A percentile compares a stretch with the other conserved stretches of the same genome.
Evolutionary conservation across 2,888 invertebrate genomes (phyloP).

Genomic region (Acrobasis suavella): DNA sequence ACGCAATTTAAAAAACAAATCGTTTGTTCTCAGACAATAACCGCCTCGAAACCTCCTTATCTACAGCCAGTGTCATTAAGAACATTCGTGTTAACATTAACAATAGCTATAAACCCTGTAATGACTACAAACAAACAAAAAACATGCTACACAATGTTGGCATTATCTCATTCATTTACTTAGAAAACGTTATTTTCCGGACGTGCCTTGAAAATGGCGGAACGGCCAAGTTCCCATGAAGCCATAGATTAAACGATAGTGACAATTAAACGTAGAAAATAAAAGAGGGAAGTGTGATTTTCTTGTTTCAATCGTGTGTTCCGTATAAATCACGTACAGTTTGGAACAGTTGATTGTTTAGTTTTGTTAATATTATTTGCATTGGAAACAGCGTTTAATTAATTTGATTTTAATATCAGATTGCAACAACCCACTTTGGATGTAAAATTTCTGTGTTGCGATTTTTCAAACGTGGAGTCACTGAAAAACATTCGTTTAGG

Average conservation of each 20-base stretch:
- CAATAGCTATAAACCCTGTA: slow-evolving; percentile 61
- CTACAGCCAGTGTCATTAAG: slow-evolving; percentile 56
- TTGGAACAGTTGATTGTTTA: neutral
- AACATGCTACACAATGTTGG: slow-evolving; percentile 56
- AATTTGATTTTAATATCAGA: no score
- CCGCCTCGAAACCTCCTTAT: slow-evolving; percentile 47
- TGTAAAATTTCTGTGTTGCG: no score
- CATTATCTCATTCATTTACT: slow-evolving; percentile 69
- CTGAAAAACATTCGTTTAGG: no score
- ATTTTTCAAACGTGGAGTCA: no score
- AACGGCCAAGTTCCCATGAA: slow-evolving; percentile 72
- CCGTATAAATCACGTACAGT: slow-evolving; percentile 2
- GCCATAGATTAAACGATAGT: slow-evolving; percentile 73
- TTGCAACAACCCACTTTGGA: no score
- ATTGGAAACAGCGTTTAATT: no score
- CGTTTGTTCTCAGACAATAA: slow-evolving; percentile 33
- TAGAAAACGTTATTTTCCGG: slow-evolving; percentile 66
- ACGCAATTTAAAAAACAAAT: slow-evolving; percentile 1
- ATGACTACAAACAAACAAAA: slow-evolving; percentile 58
- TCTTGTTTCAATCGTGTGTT: neutral
- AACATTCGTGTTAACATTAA: slow-evolving; percentile 59
- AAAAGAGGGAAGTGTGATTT: neutral
- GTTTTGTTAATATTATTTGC: neutral
- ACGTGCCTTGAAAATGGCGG: slow-evolving; percentile 71
- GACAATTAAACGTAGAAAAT: slow-evolving; percentile 71